These are phyloP conservation scores for Cydia amplana DNA, from an alignment of 1,140 invertebrate species.

Conservation along the genomic window DNA sequence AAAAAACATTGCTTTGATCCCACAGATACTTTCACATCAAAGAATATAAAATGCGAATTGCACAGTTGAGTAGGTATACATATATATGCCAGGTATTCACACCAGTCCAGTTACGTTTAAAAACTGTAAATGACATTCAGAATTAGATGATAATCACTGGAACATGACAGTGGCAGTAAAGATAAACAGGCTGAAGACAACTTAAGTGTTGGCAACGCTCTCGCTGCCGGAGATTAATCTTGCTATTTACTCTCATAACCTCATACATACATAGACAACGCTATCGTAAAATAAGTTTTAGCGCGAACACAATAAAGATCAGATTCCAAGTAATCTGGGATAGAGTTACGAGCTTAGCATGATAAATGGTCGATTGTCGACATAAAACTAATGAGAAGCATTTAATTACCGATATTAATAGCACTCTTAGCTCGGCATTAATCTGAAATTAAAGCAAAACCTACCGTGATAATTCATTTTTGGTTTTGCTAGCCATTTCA, in stretches of 20 bases:
- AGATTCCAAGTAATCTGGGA: background rate
- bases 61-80: too few relatives aligned
- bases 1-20: too few relatives aligned
- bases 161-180: constrained; percentile 25
- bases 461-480: constrained; percentile 24
- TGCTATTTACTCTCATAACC: background rate
- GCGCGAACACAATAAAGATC: background rate
- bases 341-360: background rate
- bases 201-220: background rate
- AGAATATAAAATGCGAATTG: too few relatives aligned
- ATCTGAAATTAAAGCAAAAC: constrained; percentile 26
- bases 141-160: constrained; percentile 11
- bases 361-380: background rate
- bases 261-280: background rate
- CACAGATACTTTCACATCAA: too few relatives aligned
- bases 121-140: background rate
- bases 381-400: constrained; percentile 32
- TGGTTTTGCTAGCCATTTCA: background rate
- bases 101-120: background rate
- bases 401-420: constrained; percentile 29
- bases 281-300: background rate
- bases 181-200: constrained; percentile 23
- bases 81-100: too few relatives aligned
- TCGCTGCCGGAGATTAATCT: constrained; percentile 17
- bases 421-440: constrained; percentile 19